Conservation (phyloP, 2,797 vertebrate species). For the Neopelma chrysocephalum region DNA sequence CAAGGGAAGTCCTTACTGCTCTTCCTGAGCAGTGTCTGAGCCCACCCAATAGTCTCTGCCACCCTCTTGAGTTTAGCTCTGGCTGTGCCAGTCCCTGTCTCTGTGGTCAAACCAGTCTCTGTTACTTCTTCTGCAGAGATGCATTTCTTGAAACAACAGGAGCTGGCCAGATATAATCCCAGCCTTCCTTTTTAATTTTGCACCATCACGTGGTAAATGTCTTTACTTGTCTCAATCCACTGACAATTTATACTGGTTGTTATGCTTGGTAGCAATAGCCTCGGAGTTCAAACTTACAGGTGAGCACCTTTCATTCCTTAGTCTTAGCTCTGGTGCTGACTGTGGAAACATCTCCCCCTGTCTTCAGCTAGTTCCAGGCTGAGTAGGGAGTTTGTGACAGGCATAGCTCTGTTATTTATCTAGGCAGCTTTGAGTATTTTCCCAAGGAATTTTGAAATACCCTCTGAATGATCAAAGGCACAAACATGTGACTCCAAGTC, state of each 20-base stretch:
- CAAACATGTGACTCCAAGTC: conserved; percentile 18
- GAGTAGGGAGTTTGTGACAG: neutral
- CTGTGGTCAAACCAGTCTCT: neutral
- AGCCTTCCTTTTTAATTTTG: neutral
- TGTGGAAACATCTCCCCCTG: conserved; percentile 42
- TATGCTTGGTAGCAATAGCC: neutral
- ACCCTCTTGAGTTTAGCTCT: neutral
- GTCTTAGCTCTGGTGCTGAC: neutral
- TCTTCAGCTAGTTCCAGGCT: neutral
- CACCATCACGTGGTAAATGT: neutral
- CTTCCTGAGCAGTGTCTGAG: neutral
- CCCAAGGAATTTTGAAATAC: conserved; percentile 13
- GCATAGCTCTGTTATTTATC: neutral
- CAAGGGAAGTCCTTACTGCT: neutral
- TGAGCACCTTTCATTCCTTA: neutral
- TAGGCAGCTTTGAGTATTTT: neutral
- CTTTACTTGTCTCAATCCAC: neutral
- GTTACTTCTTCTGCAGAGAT: neutral
- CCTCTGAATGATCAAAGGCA: neutral
- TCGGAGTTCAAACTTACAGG: neutral
- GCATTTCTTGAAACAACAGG: neutral
- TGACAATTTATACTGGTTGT: neutral
- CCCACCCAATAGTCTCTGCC: neutral
- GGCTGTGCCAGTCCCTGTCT: neutral
- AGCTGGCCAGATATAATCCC: neutral